phyloP scores from a whole-genome alignment of 2,888 invertebrate species.

The Strigamia crassipes region DNA sequence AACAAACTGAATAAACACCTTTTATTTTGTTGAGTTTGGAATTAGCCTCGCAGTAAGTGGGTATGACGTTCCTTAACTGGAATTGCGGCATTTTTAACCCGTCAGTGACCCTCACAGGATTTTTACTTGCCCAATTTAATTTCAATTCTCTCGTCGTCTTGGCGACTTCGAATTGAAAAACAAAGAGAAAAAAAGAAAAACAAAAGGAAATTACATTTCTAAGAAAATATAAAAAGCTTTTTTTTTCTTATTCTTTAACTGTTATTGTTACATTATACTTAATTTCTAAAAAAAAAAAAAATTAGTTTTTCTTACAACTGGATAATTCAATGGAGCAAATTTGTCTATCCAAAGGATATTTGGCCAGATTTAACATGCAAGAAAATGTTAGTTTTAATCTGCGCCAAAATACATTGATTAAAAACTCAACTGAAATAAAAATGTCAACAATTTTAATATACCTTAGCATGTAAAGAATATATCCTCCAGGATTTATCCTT shows the following conservation, averaged over 20 bases:
- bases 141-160: slow-evolving; percentile 55
- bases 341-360: slow-evolving; percentile 52
- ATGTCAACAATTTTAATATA: slow-evolving; percentile 46
- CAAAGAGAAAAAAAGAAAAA: background rate
- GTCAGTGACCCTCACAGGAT: slow-evolving; percentile 55
- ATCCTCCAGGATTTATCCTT: slow-evolving; percentile 53
- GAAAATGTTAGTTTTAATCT: slow-evolving; percentile 52
- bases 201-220: background rate
- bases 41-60: slow-evolving; percentile 52
- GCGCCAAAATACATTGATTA: background rate
- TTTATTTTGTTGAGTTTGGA: background rate
- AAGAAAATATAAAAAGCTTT: no score
- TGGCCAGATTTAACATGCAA: slow-evolving; percentile 51
- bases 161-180: slow-evolving; percentile 52
- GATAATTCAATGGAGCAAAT: slow-evolving; percentile 51
- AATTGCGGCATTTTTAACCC: slow-evolving; percentile 56
- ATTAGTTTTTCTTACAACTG: slow-evolving; percentile 51
- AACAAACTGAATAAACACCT: background rate
- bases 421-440: background rate
- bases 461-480: slow-evolving; percentile 54
- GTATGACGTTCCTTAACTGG: slow-evolving; percentile 53
- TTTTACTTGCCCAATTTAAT: slow-evolving; percentile 53
- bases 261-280: no score
- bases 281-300: background rate
- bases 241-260: no score